A percentile compares a stretch with the other conserved stretches of the same genome.
Evolutionary conservation across 64 coral and sea anemone genomes (phyloP).

Genomic region (Montipora capricornis): DNA sequence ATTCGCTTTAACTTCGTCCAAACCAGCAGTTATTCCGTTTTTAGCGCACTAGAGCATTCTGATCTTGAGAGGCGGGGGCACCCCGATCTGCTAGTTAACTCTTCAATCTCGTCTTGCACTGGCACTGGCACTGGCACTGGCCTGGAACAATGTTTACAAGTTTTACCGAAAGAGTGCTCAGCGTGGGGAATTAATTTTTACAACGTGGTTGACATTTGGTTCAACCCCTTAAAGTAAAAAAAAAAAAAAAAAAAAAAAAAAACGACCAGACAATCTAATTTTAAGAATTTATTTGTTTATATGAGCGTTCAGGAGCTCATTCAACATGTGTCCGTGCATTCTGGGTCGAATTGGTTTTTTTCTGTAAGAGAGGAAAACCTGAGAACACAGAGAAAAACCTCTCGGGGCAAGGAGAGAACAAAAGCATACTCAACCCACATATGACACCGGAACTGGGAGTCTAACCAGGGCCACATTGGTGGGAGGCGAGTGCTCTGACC

Average conservation of each 20-base stretch:
- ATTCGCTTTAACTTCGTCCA: neutral
- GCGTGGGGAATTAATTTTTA: neutral
- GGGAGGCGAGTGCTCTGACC: no score
- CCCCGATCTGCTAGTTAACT: neutral
- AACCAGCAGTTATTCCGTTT: neutral
- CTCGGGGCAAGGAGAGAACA: no score
- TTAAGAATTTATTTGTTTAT: no score
- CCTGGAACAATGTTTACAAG: neutral
- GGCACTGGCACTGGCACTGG: neutral
- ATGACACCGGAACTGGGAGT: no score
- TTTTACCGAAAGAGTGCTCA: neutral
- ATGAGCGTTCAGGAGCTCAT: no score
- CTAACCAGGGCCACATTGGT: no score
- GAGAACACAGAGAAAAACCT: no score
- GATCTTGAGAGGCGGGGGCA: neutral
- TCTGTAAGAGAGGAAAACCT: no score
- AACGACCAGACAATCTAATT: neutral
- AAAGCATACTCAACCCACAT: no score
- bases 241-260: neutral
- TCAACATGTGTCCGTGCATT: no score
- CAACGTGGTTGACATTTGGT: neutral
- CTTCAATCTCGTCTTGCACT: neutral
- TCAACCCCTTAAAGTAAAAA: neutral
- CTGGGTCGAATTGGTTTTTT: no score
- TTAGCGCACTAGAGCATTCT: neutral